Evolutionary conservation across 92 coral and sea anemone genomes (phyloP).

Genomic region (Phenganax stokvisi): DNA sequence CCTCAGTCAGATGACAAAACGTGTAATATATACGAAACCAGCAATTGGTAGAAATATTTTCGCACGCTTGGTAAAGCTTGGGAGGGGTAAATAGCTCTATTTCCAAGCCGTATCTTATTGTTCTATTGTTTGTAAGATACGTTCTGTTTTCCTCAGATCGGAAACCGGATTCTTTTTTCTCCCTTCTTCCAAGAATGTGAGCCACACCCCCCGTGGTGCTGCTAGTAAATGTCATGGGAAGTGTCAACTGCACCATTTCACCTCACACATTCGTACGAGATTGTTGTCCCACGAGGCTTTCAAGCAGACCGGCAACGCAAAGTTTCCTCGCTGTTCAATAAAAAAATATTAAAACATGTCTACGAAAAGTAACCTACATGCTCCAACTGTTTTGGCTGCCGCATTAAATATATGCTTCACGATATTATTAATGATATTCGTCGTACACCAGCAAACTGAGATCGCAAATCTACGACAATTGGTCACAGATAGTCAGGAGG

Average conservation of each 20-base stretch:
- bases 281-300: neutral
- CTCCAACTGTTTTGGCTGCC: constrained; percentile 2
- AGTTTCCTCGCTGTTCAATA: neutral
- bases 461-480: constrained; percentile 30
- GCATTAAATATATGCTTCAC: constrained; percentile 8
- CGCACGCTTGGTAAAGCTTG: neutral
- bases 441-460: constrained; percentile 29
- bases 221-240: constrained; percentile 12
- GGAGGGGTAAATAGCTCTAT: constrained; percentile 5
- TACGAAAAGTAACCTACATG: constrained; percentile 1
- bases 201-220: constrained; percentile 17
- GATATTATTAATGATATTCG: constrained; percentile 23
- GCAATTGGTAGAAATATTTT: neutral
- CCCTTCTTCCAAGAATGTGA: constrained; percentile 30
- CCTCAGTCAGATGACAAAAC: neutral
- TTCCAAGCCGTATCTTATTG: neutral
- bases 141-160: neutral
- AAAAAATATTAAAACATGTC: neutral
- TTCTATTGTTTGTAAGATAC: neutral
- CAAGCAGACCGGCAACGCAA: neutral
- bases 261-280: neutral
- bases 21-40: neutral
- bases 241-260: neutral
- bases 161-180: constrained; percentile 24
- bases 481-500: neutral